These are phyloP conservation scores for Sceliomorpha sp. DNA, from an alignment of 2,888 invertebrate genomes.

Conservation along the genomic window DNA sequence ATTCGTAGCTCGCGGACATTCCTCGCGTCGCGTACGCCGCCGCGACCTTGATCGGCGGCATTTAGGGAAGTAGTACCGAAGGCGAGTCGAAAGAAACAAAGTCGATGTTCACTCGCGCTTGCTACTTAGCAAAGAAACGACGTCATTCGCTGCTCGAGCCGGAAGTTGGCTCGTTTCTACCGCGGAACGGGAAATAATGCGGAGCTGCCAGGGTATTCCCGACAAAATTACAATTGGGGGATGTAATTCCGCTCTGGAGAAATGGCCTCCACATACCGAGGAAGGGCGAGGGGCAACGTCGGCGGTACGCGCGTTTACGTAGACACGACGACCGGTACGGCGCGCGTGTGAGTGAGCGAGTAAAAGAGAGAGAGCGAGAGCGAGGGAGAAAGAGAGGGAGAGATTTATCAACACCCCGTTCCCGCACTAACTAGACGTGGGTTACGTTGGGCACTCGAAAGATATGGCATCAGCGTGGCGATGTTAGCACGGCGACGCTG, in stretches of 20 bases:
- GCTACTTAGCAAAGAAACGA: slow-evolving; percentile 64
- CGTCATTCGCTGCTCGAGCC: slow-evolving; percentile 59
- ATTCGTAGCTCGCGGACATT: slow-evolving; percentile 22
- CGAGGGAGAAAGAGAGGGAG: slow-evolving; percentile 42
- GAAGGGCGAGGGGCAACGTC: slow-evolving; percentile 31
- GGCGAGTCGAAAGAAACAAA: slow-evolving; percentile 48
- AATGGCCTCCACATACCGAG: slow-evolving; percentile 77
- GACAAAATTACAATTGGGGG: slow-evolving; percentile 79
- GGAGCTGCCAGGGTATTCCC: slow-evolving; percentile 66
- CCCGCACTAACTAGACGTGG: slow-evolving; percentile 77
- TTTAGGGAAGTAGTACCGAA: slow-evolving; percentile 9
- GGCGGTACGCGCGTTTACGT: slow-evolving; percentile 9
- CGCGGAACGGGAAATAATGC: slow-evolving; percentile 70
- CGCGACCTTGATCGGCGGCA: slow-evolving; percentile 36
- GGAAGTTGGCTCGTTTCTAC: slow-evolving; percentile 62
- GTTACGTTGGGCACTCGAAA: slow-evolving; percentile 73
- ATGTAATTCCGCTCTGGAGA: slow-evolving; percentile 77
- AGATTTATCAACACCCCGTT: slow-evolving; percentile 79
- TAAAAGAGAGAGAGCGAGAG: slow-evolving; percentile 21
- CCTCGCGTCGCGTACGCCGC: slow-evolving; percentile 12
- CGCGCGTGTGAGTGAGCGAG: slow-evolving; percentile 1
- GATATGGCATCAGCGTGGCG: slow-evolving; percentile 77
- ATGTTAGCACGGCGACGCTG: slow-evolving; percentile 76
- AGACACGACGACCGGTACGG: not conserved
- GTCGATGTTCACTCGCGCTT: slow-evolving; percentile 57